Evolutionary conservation across 2,113 vertebrate species (phyloP).

Genomic region (Melanostigma gelatinosum): DNA sequence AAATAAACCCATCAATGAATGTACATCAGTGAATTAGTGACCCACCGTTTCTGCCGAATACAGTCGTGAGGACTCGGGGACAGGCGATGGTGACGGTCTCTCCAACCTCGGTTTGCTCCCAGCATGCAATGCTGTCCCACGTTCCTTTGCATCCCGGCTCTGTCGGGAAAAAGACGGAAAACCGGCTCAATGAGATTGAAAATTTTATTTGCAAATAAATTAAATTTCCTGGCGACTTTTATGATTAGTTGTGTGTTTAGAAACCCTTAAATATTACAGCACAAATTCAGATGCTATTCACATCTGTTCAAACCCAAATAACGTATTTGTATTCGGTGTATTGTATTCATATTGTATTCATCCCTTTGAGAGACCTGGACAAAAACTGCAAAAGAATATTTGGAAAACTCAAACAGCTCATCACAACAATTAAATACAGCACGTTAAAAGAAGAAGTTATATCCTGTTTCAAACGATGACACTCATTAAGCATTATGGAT

Average conservation of each 20-base stretch:
- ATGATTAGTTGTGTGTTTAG: background rate
- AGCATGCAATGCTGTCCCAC: conserved; percentile 74
- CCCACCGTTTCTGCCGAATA: conserved; percentile 71
- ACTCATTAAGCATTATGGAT: background rate
- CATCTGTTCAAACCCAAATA: background rate
- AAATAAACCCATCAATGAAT: background rate
- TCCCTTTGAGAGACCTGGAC: background rate
- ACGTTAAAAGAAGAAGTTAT: background rate
- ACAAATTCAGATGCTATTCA: background rate
- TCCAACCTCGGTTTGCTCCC: conserved; percentile 60
- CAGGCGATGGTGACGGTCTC: conserved; percentile 66
- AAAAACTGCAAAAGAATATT: background rate
- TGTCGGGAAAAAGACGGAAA: conserved; percentile 1
- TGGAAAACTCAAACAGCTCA: background rate
- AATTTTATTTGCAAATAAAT: background rate
- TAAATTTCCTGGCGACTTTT: background rate
- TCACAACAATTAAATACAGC: background rate
- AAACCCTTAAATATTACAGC: background rate
- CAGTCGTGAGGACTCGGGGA: conserved; percentile 63
- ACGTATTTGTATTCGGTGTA: background rate
- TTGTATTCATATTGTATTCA: background rate
- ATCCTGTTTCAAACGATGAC: background rate
- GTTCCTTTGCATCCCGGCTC: conserved; percentile 73
- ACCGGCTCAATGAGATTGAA: too few relatives aligned
- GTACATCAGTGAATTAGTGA: background rate